phyloP scores from a whole-genome alignment of 2,797 vertebrate species.

The Gymnodraco acuticeps region DNA sequence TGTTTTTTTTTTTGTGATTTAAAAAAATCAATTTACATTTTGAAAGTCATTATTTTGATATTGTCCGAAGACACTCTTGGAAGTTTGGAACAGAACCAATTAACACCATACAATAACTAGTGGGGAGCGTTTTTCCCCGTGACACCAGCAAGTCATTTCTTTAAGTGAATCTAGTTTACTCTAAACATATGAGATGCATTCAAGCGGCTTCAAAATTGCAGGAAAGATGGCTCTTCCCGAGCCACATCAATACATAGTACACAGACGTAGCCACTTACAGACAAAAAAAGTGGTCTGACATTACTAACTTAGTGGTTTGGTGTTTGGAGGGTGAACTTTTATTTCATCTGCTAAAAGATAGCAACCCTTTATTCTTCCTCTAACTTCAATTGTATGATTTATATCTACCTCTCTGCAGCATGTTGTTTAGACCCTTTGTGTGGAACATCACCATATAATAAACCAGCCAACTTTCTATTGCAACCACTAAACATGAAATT shows the following conservation, averaged over 20 bases:
- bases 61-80: neutral
- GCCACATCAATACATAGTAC: slow-evolving; percentile 55
- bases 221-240: slow-evolving; percentile 59
- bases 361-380: slow-evolving; percentile 42
- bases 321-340: slow-evolving; percentile 51
- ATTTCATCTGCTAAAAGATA: slow-evolving; percentile 55
- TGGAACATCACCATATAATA: neutral
- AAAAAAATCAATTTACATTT: neutral
- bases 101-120: neutral
- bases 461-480: slow-evolving; percentile 23
- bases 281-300: slow-evolving; percentile 62
- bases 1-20: neutral
- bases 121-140: neutral
- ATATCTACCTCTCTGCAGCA: slow-evolving; percentile 8
- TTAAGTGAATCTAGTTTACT: slow-evolving; percentile 64
- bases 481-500: slow-evolving; percentile 36
- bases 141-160: slow-evolving; percentile 41
- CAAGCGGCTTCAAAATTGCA: slow-evolving; percentile 37
- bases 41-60: neutral
- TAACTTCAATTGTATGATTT: slow-evolving; percentile 32
- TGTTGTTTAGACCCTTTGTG: slow-evolving; percentile 9
- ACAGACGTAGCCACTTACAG: slow-evolving; percentile 53
- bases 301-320: slow-evolving; percentile 64
- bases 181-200: slow-evolving; percentile 65
- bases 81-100: slow-evolving; percentile 1